These are phyloP conservation scores for Ascaphus truei DNA, from an alignment of 2,113 vertebrate species.

Conservation along the genomic window DNA sequence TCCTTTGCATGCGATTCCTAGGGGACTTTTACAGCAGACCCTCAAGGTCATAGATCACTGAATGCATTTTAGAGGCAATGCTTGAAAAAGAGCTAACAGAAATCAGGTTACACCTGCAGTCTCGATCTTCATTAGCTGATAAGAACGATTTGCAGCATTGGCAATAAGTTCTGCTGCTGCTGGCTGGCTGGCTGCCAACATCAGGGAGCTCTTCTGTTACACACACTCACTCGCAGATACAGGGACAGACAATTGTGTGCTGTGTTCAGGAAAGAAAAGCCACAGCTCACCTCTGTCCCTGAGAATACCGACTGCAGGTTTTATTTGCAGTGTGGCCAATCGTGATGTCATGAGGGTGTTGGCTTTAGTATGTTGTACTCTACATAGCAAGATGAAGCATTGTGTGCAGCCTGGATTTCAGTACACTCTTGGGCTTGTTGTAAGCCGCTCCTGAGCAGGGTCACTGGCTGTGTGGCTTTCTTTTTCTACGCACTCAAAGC, in stretches of 20 bases:
- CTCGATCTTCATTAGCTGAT: constrained; percentile 52
- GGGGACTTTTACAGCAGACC: neutral
- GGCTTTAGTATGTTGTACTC: constrained; percentile 50
- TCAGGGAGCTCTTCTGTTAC: constrained; percentile 45
- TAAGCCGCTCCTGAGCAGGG: too few species aligned
- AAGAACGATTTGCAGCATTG: constrained; percentile 58
- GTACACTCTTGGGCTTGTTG: too few species aligned
- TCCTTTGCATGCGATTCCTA: neutral
- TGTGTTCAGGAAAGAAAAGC: constrained; percentile 38
- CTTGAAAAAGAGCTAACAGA: constrained; percentile 16
- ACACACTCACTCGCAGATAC: constrained; percentile 24
- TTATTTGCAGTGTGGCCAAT: constrained; percentile 43
- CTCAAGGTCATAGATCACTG: constrained; percentile 55
- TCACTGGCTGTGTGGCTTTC: accelerated
- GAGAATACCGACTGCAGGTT: constrained; percentile 3
- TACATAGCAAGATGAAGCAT: constrained; percentile 39
- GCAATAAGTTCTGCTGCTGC: constrained; percentile 61
- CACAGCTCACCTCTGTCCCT: constrained; percentile 29
- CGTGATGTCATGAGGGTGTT: constrained; percentile 68
- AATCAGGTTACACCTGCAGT: constrained; percentile 54
- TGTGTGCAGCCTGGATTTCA: constrained; percentile 37
- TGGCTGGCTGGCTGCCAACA: constrained; percentile 61
- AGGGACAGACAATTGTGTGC: constrained; percentile 35
- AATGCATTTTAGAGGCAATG: neutral
- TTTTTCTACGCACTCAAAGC: neutral